Base-by-base conservation (phyloP, 2,797 vertebrate genomes). In the Rhadinocentrus ornatus region DNA sequence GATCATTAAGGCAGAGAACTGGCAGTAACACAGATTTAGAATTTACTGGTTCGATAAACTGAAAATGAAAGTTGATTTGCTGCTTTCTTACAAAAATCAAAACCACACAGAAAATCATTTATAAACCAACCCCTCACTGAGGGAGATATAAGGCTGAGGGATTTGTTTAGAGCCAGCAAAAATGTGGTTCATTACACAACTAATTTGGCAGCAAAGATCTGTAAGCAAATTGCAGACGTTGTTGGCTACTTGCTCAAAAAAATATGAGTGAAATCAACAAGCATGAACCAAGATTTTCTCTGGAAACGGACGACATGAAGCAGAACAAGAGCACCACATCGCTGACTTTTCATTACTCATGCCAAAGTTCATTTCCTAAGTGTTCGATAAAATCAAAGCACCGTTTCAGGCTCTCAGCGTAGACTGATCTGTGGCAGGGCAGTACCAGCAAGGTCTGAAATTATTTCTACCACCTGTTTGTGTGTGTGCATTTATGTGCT, bases 21-120 rank as follows among this genome's bases (percentile, higher is more conserved):
- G 50, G 29, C 56, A 73, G 50, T 18, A 69, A 32, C 61, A 39
- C 8, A 3, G 46, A n/a, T 73, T 75, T 52, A 56, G 4, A 37
- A 71, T 76, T 56, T 62, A 59, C 66, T 64, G 62, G 60, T 75
- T 73, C 64, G 69, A 57, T 85, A 58, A 76, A 74, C n/a, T 71
- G n/a, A 62, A 69, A 41, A 48, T 18, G 31, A 35, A 61, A 62
- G 44, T 58, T 71, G 13, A 78, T 77, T 67, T 66, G 29, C 20
- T 44, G 46, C 44, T n/a, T 54, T 32, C 5, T 75, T 37, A 61
- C 18, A 41, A 46, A 57, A 22, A 66, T 66, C 34, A 39, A 73
- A 73, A 70, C 55, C 39, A 60, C 37, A 62, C n/a, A 18, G 41
- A 48, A 67, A 69, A 41, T 58, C 4, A 27, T 61, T 77, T 55